phyloP scores from a whole-genome alignment of 92 coral and sea anemone species.

The Pocillopora meandrina region DNA sequence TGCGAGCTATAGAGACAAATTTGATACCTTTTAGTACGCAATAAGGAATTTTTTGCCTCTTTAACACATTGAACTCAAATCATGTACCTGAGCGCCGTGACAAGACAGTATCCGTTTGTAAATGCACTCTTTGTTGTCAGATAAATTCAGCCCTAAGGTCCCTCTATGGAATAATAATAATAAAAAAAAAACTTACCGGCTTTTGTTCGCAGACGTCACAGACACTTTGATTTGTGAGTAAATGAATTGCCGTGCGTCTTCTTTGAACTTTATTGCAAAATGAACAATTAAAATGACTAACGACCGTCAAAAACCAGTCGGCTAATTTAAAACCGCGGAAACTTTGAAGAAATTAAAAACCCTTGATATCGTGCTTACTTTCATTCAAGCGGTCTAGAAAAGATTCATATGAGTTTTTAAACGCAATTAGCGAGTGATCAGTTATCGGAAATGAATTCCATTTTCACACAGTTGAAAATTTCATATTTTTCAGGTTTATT shows the following conservation, averaged over 20 bases:
- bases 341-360: background rate
- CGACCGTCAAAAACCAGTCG: conserved; percentile 5
- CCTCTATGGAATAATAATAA: background rate
- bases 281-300: background rate
- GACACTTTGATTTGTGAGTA: too few species aligned
- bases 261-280: background rate
- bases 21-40: too few species aligned
- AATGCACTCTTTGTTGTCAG: background rate
- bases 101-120: background rate
- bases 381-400: background rate
- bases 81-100: too few species aligned
- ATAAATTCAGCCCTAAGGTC: background rate
- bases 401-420: background rate
- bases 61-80: too few species aligned
- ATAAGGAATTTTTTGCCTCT: too few species aligned
- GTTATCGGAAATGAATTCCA: background rate
- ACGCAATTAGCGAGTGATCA: background rate
- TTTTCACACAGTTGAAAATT: background rate
- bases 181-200: background rate
- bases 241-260: conserved; percentile 3
- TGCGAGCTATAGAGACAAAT: too few species aligned
- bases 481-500: background rate
- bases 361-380: background rate
- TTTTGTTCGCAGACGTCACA: background rate
- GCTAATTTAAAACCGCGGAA: background rate